phyloP scores from a whole-genome alignment of 2,888 invertebrate genomes.

The Oligia fasciuncula region DNA sequence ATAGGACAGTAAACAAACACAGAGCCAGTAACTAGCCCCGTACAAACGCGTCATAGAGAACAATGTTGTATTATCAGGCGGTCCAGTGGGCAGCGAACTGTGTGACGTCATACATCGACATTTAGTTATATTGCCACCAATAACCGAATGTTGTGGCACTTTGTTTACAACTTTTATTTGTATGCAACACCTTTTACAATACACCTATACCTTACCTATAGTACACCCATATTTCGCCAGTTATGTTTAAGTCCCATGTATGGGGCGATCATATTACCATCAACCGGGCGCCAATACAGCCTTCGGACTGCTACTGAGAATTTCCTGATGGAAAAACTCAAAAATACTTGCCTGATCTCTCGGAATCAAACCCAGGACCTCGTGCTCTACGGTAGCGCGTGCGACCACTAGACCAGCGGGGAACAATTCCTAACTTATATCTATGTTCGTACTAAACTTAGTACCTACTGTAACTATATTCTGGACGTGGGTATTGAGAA shows the following conservation, averaged over 20 bases:
- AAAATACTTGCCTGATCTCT: not conserved
- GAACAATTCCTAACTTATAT: not conserved
- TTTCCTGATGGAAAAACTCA: not conserved
- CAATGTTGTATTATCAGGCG: conserved; percentile 54
- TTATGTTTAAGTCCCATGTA: not conserved
- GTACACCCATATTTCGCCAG: not conserved
- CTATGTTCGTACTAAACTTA: not conserved
- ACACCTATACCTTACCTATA: not conserved
- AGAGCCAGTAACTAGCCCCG: conserved; percentile 17
- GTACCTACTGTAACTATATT: too few species aligned
- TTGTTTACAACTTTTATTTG: conserved; percentile 3
- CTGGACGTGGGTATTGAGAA: not conserved
- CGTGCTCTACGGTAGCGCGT: not conserved
- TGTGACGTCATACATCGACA: conserved; percentile 49
- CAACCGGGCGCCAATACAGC: not conserved
- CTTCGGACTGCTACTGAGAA: not conserved
- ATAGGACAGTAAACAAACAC: not conserved
- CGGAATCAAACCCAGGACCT: too few species aligned
- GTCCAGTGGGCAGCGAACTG: conserved; percentile 44
- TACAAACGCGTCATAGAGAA: conserved; percentile 19
- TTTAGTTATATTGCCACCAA: conserved; percentile 39
- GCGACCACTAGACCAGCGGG: not conserved
- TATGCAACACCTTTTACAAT: not conserved
- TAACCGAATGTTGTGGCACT: not conserved
- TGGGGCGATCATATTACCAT: not conserved